Conservation (phyloP, 2,888 invertebrate genomes). For the Tenthredo notha region DNA sequence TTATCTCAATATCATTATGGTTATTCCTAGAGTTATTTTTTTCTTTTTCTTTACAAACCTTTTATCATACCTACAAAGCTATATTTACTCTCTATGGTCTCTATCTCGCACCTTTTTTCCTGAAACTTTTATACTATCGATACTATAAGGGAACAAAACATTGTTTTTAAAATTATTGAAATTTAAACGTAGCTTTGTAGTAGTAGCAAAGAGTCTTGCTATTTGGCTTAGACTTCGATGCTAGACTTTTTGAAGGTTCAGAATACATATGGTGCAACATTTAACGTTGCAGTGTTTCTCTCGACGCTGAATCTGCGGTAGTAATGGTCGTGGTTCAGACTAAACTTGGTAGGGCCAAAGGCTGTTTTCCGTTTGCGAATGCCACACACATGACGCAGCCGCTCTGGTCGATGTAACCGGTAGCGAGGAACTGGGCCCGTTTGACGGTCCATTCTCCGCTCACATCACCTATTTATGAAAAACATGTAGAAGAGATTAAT, state of each 20-base stretch:
- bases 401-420: constrained; percentile 59
- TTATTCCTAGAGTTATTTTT: not conserved
- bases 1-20: not conserved
- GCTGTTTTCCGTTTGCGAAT: constrained; percentile 52
- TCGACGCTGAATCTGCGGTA: constrained; percentile 65
- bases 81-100: not conserved
- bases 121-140: not conserved
- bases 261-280: constrained; percentile 76
- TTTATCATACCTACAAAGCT: not conserved
- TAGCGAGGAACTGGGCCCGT: constrained; percentile 64
- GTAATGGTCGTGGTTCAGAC: constrained; percentile 9
- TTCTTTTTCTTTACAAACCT: not conserved
- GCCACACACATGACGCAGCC: constrained; percentile 61
- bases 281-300: constrained; percentile 72
- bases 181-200: not conserved
- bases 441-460: constrained; percentile 79
- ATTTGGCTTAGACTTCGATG: not conserved
- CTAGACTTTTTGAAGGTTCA: constrained; percentile 69
- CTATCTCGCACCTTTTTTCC: not conserved
- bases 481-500: not conserved
- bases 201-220: not conserved
- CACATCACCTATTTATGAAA: constrained; percentile 77
- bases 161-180: not conserved
- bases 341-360: constrained; percentile 42
- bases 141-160: not conserved